Percentiles rank a stretch among this genome's conserved stretches.
Evolutionary conservation across 1,140 invertebrate genomes (phyloP).

Genomic region (Luehdorfia chinensis): DNA sequence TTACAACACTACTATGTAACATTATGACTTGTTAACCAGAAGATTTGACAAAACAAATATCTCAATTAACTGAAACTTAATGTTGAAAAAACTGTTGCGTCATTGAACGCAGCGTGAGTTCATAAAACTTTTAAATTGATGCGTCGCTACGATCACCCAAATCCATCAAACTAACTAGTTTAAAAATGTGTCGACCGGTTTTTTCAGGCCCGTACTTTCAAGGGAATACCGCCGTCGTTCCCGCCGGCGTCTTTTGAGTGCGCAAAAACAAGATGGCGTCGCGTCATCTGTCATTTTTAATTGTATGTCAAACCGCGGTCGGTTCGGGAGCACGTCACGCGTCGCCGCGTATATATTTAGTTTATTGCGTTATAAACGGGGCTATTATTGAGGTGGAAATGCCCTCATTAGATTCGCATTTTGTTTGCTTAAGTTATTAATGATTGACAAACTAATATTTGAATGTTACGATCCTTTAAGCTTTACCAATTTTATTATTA

Average conservation of each 20-base stretch:
- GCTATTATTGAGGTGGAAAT: slow-evolving; percentile 43
- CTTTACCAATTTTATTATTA: no score
- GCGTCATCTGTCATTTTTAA: slow-evolving; percentile 73
- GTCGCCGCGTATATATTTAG: slow-evolving; percentile 63
- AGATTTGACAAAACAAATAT: no score
- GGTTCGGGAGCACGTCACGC: slow-evolving; percentile 31
- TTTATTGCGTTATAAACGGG: slow-evolving; percentile 67
- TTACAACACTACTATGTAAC: no score
- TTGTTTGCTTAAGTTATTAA: slow-evolving; percentile 28
- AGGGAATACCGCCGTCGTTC: slow-evolving; percentile 30
- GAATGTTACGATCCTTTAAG: no score
- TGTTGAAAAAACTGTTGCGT: neutral
- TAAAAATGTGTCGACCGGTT: slow-evolving; percentile 53
- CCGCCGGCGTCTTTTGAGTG: slow-evolving; percentile 42
- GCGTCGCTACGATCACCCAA: slow-evolving; percentile 22
- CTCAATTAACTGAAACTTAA: neutral
- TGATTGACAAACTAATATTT: slow-evolving; percentile 14
- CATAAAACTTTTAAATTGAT: slow-evolving; percentile 39
- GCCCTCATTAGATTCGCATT: slow-evolving; percentile 50
- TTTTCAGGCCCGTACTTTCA: slow-evolving; percentile 30
- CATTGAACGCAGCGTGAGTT: neutral
- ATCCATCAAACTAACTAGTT: slow-evolving; percentile 49
- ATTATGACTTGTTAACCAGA: no score
- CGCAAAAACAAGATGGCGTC: slow-evolving; percentile 45
- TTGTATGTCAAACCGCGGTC: slow-evolving; percentile 63